These are phyloP conservation scores for Drosophila pseudotalamancana DNA, from an alignment of 2,888 invertebrate genomes.

Conservation along the genomic window DNA sequence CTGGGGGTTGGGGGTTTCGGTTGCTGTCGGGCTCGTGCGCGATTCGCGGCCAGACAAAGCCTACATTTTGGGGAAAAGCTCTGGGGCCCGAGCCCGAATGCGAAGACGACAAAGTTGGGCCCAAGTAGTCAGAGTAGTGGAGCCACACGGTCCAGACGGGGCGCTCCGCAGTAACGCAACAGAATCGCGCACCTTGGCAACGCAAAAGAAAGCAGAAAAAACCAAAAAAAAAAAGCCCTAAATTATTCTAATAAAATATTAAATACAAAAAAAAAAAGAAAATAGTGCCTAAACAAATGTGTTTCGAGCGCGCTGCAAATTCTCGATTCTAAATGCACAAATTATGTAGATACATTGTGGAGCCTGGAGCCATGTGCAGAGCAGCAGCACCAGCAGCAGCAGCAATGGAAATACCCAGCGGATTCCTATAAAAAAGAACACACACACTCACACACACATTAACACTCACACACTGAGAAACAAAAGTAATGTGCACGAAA, in stretches of 20 bases:
- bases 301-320: conserved; percentile 2
- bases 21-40: conserved; percentile 7
- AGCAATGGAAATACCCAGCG: conserved; percentile 17
- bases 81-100: conserved; percentile 51
- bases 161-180: conserved; percentile 64
- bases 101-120: conserved; percentile 49
- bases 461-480: too few species aligned
- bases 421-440: conserved; percentile 11
- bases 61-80: conserved; percentile 74
- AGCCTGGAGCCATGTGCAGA: conserved; percentile 56
- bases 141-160: conserved; percentile 81
- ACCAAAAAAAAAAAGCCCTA: conserved; percentile 18
- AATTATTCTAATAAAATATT: conserved; percentile 24
- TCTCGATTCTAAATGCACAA: conserved; percentile 26
- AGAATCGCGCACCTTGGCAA: conserved; percentile 51
- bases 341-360: conserved; percentile 42
- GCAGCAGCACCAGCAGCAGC: conserved; percentile 18
- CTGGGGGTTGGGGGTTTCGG: background rate
- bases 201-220: conserved; percentile 43
- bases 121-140: conserved; percentile 82
- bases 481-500: conserved; percentile 29
- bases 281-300: conserved; percentile 1
- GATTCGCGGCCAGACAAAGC: conserved; percentile 27
- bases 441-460: too few species aligned
- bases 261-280: background rate